Evolutionary conservation across 2,888 invertebrate genomes (phyloP), one percentile per base, ranked within the genome.

Genomic region (Oscheius sp.): DNA sequence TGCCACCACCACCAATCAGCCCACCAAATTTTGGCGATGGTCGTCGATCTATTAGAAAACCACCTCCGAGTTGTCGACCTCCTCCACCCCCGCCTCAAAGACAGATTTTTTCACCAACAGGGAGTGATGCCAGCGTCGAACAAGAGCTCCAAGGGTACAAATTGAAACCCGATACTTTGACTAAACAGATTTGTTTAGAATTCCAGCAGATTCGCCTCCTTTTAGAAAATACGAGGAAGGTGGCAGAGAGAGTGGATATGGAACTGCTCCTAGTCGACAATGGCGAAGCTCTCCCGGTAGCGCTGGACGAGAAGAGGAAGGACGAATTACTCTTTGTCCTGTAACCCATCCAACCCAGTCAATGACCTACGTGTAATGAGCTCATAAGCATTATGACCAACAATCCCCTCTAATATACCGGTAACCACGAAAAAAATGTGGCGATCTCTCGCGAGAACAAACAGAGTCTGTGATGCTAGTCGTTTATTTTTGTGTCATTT

Each of bases 161-260:
- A 63, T 8, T n/a, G n/a, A n/a, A n/a, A n/a, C n/a, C n/a, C n/a
- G n/a, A n/a, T n/a, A n/a, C n/a, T n/a, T n/a, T n/a, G n/a, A n/a
- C n/a, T n/a, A n/a, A n/a, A n/a, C n/a, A n/a, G n/a, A n/a, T n/a
- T n/a, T 20, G 3, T 65, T 53, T 25, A 65, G 65, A 5, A 34
- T 68, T 15, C 61, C 68, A 12, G 39, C 53, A 1, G 64, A 65
- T 15, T 52, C 66, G 29, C 63, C 65, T 3, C 64, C 70, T 34
- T 65, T 23, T 29, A 46, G 33, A 37, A 46, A 50, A 20, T 68
- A 58, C 33, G 68, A 68, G 34, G 69, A 63, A 63, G 69, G 72
- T 45, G 80, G 80, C n/a, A 50, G 80, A 25, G 80, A 80, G 46
- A 78, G 78, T 65, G 80, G 80, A 27, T 80, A 80, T 61, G 80